Evolutionary conservation across 2,888 invertebrate genomes (phyloP).

Genomic region (Tetheella fluctuosa): DNA sequence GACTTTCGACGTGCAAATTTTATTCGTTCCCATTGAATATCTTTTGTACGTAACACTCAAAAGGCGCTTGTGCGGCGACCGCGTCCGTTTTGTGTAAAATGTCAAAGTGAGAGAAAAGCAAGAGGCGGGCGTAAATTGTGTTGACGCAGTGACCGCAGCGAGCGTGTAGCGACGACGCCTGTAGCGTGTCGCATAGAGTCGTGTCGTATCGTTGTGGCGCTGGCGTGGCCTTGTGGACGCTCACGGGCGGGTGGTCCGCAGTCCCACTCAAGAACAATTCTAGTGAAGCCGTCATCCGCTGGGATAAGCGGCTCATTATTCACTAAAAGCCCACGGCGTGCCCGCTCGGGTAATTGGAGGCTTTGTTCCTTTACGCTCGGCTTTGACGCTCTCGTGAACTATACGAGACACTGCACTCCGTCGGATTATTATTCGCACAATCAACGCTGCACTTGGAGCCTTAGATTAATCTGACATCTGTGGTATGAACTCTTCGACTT

Average conservation of each 20-base stretch:
- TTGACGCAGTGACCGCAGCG: conserved; percentile 68
- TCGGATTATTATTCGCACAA: conserved; percentile 78
- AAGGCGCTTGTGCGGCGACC: conserved; percentile 66
- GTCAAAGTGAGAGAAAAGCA: conserved; percentile 71
- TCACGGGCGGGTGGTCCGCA: conserved; percentile 62
- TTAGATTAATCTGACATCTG: conserved; percentile 75
- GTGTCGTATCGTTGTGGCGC: conserved; percentile 18
- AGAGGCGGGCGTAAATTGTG: conserved; percentile 63
- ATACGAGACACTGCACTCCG: conserved; percentile 53
- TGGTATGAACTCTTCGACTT: conserved; percentile 65
- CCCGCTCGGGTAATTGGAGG: conserved; percentile 80
- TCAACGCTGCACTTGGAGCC: conserved; percentile 66
- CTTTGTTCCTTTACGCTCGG: conserved; percentile 79
- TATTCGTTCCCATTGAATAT: conserved; percentile 29
- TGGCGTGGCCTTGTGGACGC: conserved; percentile 26
- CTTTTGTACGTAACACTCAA: conserved; percentile 50
- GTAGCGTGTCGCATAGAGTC: conserved; percentile 27
- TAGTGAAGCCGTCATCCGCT: conserved; percentile 74
- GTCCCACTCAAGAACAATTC: conserved; percentile 74
- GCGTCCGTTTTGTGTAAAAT: conserved; percentile 72
- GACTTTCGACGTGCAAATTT: background rate
- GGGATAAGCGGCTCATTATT: conserved; percentile 82
- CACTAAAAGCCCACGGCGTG: conserved; percentile 83
- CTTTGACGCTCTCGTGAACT: conserved; percentile 73
- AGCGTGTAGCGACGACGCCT: conserved; percentile 26